These are phyloP conservation scores for Calameuta idolon DNA, from an alignment of 2,888 invertebrate genomes.

Conservation along the genomic window DNA sequence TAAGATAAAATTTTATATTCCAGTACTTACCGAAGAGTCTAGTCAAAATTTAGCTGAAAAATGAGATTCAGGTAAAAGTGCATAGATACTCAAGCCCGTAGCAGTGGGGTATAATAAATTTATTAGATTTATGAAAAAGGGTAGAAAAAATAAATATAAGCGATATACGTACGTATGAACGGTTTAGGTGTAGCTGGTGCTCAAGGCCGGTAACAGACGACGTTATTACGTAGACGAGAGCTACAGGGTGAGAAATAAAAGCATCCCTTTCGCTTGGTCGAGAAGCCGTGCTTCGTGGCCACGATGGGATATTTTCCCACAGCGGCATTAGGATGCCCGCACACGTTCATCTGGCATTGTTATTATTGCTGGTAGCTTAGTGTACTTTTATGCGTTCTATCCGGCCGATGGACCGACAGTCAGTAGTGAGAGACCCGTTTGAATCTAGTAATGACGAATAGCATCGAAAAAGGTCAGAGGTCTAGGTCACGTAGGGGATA, in stretches of 20 bases:
- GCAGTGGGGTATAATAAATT: too few relatives aligned
- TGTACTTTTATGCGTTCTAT: not conserved
- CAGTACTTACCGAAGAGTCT: too few relatives aligned
- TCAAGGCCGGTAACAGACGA: too few relatives aligned
- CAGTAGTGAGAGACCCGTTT: not conserved
- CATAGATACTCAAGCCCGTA: too few relatives aligned
- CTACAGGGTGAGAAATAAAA: not conserved
- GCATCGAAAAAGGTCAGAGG: not conserved
- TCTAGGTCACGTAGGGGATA: not conserved
- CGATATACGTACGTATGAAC: too few relatives aligned
- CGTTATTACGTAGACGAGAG: too few relatives aligned
- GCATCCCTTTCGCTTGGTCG: not conserved
- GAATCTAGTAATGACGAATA: not conserved
- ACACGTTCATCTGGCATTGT: slow-evolving; percentile 31
- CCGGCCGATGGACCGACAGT: not conserved
- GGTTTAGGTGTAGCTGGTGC: too few relatives aligned
- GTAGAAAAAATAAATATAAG: too few relatives aligned
- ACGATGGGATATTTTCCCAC: slow-evolving; percentile 2
- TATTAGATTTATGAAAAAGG: too few relatives aligned
- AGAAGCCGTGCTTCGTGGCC: not conserved
- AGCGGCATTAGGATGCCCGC: slow-evolving; percentile 28
- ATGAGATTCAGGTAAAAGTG: too few relatives aligned
- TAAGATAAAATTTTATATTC: not conserved
- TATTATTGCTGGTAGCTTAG: slow-evolving; percentile 4
- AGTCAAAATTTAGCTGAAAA: too few relatives aligned